Percentiles rank a stretch among this genome's conserved stretches.
phyloP scores from a whole-genome alignment of 2,113 vertebrate genomes.

The Prinia subflava region DNA sequence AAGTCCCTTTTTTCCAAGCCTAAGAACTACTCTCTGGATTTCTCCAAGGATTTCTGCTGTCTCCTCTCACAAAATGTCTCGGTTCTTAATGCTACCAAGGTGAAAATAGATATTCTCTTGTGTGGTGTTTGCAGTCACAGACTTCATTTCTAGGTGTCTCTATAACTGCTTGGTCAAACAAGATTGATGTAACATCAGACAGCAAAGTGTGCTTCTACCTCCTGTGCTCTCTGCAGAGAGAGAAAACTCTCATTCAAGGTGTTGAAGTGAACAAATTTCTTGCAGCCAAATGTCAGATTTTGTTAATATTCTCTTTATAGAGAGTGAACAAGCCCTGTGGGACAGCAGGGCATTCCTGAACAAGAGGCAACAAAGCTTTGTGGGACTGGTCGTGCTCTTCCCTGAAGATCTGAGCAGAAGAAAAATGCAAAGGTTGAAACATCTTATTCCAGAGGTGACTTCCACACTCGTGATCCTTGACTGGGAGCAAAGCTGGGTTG shows the following conservation, averaged over 20 bases:
- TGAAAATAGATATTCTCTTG: not conserved
- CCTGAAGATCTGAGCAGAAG: not conserved
- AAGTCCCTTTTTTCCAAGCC: not conserved
- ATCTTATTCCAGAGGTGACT: not conserved
- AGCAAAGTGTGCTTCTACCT: not conserved
- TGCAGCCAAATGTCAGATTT: not conserved
- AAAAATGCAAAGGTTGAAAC: not conserved
- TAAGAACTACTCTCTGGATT: not conserved
- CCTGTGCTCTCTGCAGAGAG: not conserved
- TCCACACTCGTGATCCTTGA: fast-evolving
- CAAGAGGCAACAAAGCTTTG: not conserved
- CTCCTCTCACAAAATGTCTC: not conserved
- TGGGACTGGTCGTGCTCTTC: not conserved
- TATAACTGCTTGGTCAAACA: not conserved
- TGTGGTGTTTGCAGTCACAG: not conserved
- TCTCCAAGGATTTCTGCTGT: not conserved
- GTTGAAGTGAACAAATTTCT: not conserved
- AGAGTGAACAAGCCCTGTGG: not conserved
- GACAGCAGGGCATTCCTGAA: not conserved
- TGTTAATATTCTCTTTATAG: not conserved
- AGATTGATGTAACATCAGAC: not conserved
- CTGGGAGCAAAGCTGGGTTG: not conserved
- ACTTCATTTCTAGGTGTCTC: not conserved
- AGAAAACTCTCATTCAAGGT: not conserved
- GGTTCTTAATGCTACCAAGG: not conserved